Evolutionary conservation across 1,140 invertebrate species (phyloP), one percentile per base, ranked within the genome.

Genomic region (Kradibia gibbosae): DNA sequence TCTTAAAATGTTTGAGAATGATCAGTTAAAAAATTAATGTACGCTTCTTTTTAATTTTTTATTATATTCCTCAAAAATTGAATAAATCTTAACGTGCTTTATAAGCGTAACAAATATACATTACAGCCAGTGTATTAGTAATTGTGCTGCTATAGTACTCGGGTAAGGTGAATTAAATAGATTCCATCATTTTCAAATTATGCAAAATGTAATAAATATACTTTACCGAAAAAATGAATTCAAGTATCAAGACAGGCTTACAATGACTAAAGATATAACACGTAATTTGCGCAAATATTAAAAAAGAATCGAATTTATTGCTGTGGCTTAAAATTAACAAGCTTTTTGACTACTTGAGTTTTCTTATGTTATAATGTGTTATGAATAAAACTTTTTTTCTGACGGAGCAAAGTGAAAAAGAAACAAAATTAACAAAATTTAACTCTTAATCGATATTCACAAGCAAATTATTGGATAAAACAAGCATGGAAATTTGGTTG

Each of bases 401-500:
- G n/a, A n/a, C n/a, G n/a, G n/a, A n/a, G n/a, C n/a, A n/a, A n/a
- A n/a, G n/a, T n/a, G n/a, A n/a, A n/a, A n/a, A n/a, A n/a, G n/a
- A n/a, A n/a, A n/a, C n/a, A n/a, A n/a, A n/a, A n/a, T n/a, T n/a
- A n/a, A n/a, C n/a, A n/a, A n/a, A n/a, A n/a, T n/a, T n/a, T n/a
- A 65, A 65, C 31, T 65, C 31, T 2, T 65, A 65, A 22, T 65
- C 31, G 60, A 65, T 65, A 65, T 65, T 65, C 31, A 65, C 31
- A 45, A 0, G 36, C n/a, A 28, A 42, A 10, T 70, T 45, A 7
- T 42, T 42, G 20, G 45, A 78, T 48, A 71, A 78, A 78, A 78
- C 77, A 53, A 39, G 39, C 22, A 62, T 50, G 39, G 65, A 78
- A 67, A 70, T 70, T 70, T 28, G 25, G 28, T 36, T 36, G 31